Evolutionary conservation across 2,797 vertebrate genomes (phyloP).

Genomic region (Helicolenus hilgendorfi): DNA sequence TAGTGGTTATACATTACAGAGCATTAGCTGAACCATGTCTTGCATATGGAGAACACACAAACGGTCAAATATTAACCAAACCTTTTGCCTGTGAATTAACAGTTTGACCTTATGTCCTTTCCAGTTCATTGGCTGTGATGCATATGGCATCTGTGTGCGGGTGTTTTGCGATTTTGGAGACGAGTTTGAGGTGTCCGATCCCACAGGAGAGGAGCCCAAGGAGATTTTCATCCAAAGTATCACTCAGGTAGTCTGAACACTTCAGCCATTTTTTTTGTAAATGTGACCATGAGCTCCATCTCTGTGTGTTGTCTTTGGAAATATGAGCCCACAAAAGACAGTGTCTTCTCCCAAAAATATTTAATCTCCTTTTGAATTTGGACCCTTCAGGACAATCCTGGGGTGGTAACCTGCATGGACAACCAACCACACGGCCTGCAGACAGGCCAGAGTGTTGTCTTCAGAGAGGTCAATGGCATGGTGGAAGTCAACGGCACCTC

Average conservation of each 20-base stretch:
- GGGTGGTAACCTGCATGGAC: constrained; percentile 97
- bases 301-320: neutral
- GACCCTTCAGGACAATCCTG: constrained; percentile 92
- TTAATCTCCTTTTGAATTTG: neutral
- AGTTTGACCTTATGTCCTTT: neutral
- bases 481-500: constrained; percentile 92
- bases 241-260: constrained; percentile 90
- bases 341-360: neutral
- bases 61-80: neutral
- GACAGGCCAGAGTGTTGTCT: constrained; percentile 94
- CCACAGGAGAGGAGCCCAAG: constrained; percentile 97
- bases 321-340: neutral
- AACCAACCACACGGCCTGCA: constrained; percentile 96
- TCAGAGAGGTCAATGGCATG: constrained; percentile 98
- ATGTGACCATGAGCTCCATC: neutral
- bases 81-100: neutral
- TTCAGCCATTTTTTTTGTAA: neutral
- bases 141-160: constrained; percentile 94
- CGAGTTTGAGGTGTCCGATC: constrained; percentile 96
- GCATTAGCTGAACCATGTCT: neutral
- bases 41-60: neutral
- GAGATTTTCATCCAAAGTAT: constrained; percentile 98
- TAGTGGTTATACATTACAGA: neutral
- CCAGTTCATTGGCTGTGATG: constrained; percentile 96
- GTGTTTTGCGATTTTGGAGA: constrained; percentile 99